A percentile compares a stretch with the other conserved stretches of the same genome.
Conservation (phyloP, 2,888 invertebrate species). For the Platycheirus albimanus region DNA sequence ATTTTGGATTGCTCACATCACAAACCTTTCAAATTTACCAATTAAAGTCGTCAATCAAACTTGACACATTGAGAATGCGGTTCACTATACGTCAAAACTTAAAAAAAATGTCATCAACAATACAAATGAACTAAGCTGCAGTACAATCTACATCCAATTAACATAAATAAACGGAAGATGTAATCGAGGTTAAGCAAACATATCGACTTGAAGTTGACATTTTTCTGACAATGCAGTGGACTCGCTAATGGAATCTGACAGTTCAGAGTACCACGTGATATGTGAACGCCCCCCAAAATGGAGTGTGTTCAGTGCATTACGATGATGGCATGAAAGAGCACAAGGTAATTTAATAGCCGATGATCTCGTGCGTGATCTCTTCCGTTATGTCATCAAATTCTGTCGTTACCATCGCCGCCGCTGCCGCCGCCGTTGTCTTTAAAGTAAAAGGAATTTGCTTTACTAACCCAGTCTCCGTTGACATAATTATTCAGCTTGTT, state of each 20-base stretch:
- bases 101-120: constrained; percentile 3
- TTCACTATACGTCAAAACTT: constrained; percentile 25
- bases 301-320: constrained; percentile 31
- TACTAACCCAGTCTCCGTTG: constrained; percentile 69
- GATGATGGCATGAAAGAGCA: constrained; percentile 12
- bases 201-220: constrained; percentile 45
- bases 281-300: constrained; percentile 48
- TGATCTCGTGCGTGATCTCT: constrained; percentile 64
- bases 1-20: too few relatives aligned
- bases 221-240: constrained; percentile 51
- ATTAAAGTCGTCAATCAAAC: constrained; percentile 63
- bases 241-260: constrained; percentile 56
- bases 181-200: constrained; percentile 23
- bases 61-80: constrained; percentile 53
- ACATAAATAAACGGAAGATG: constrained; percentile 63
- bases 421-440: constrained; percentile 11
- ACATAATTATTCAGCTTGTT: constrained; percentile 40
- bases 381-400: constrained; percentile 62
- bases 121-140: constrained; percentile 35
- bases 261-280: constrained; percentile 40
- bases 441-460: constrained; percentile 49
- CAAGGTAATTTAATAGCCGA: constrained; percentile 61
- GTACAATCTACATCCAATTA: constrained; percentile 63
- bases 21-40: constrained; percentile 51
- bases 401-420: constrained; percentile 45